Evolutionary conservation across 2,113 vertebrate genomes (phyloP).

Genomic region (Cottus gobio): DNA sequence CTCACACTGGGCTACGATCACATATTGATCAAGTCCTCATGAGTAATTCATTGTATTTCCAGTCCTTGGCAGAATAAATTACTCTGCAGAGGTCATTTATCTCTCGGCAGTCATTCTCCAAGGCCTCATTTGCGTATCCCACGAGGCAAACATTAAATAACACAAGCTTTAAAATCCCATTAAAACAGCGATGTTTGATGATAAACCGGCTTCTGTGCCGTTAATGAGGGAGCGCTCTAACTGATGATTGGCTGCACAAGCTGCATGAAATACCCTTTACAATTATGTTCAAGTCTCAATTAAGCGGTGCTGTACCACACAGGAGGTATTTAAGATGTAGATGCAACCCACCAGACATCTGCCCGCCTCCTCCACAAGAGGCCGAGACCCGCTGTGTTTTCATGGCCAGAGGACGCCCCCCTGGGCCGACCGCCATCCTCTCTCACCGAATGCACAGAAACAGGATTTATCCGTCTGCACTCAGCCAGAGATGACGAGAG

Average conservation of each 20-base stretch:
- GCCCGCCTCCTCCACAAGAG: background rate
- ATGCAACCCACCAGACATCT: slow-evolving; percentile 28
- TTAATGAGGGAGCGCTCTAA: background rate
- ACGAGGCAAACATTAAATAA: slow-evolving; percentile 20
- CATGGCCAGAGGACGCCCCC: background rate
- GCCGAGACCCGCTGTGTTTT: slow-evolving; percentile 11
- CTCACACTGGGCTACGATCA: background rate
- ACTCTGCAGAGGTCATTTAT: background rate
- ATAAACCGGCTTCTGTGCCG: slow-evolving; percentile 17
- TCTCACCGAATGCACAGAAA: slow-evolving; percentile 27
- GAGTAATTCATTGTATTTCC: slow-evolving; percentile 24
- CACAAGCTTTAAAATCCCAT: slow-evolving; percentile 19
- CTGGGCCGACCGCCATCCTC: slow-evolving; percentile 18
- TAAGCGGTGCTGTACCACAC: slow-evolving; percentile 26
- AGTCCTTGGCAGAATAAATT: slow-evolving; percentile 9
- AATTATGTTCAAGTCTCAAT: slow-evolving; percentile 28
- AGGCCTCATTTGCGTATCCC: slow-evolving; percentile 5
- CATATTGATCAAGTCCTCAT: slow-evolving; percentile 3
- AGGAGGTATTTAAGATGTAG: slow-evolving; percentile 25
- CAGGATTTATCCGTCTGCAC: slow-evolving; percentile 27
- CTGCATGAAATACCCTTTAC: slow-evolving; percentile 23
- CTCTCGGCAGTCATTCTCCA: background rate
- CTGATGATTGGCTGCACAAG: slow-evolving; percentile 26
- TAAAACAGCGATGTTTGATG: slow-evolving; percentile 16
- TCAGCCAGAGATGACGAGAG: slow-evolving; percentile 30